A percentile compares a stretch with the other conserved stretches of the same genome.
Evolutionary conservation across 2,888 invertebrate genomes (phyloP).

Genomic region (Acrobasis repandana): DNA sequence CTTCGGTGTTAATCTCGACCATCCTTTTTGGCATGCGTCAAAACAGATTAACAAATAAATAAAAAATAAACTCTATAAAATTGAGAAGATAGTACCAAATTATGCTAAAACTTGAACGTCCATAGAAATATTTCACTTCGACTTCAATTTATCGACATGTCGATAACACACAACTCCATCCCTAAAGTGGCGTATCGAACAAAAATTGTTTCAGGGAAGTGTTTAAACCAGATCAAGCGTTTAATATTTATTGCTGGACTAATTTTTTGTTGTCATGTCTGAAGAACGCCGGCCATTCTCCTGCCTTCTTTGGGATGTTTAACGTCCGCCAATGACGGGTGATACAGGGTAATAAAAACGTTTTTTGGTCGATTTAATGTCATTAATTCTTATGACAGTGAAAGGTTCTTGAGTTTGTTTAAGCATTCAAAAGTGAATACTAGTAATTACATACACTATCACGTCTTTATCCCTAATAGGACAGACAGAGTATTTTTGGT

Average conservation of each 20-base stretch:
- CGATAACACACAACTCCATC: background rate
- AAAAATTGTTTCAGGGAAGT: constrained; percentile 53
- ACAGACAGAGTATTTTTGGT: too few relatives aligned
- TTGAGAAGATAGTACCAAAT: too few relatives aligned
- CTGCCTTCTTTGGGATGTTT: constrained; percentile 6
- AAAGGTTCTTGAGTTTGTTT: background rate
- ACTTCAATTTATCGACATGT: background rate
- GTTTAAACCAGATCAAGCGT: constrained; percentile 55
- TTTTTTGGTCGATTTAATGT: constrained; percentile 3
- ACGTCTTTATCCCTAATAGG: too few relatives aligned
- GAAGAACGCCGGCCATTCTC: constrained; percentile 13
- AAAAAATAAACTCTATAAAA: too few relatives aligned
- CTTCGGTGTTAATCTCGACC: too few relatives aligned
- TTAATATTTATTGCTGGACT: constrained; percentile 49
- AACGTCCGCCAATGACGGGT: constrained; percentile 1
- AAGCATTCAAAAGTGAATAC: background rate
- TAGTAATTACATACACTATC: too few relatives aligned
- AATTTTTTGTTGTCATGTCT: constrained; percentile 21
- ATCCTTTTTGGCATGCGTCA: too few relatives aligned
- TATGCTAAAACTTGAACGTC: too few relatives aligned
- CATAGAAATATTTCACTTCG: background rate
- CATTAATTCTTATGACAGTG: constrained; percentile 15
- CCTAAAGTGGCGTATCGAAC: constrained; percentile 25
- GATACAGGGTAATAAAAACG: constrained; percentile 5
- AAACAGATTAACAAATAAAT: too few relatives aligned